Percentiles rank a stretch among this genome's conserved stretches.
These are phyloP conservation scores for Falco biarmicus DNA, from an alignment of 2,797 vertebrate genomes.

Conservation along the genomic window DNA sequence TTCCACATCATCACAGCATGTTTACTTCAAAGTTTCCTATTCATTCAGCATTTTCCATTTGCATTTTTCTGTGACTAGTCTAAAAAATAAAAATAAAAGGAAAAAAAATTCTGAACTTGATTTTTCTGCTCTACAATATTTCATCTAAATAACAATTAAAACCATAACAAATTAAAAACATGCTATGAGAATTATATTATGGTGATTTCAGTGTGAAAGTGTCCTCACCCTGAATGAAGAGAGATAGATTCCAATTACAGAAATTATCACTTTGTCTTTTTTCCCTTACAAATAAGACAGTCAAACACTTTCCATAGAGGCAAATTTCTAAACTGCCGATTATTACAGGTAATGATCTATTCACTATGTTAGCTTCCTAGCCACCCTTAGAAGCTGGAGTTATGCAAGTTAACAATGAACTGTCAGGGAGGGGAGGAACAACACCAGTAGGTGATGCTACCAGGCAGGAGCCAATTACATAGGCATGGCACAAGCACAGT, in stretches of 20 bases:
- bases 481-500: background rate
- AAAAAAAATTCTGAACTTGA: background rate
- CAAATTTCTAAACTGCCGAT: constrained; percentile 60
- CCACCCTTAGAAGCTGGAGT: background rate
- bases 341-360: constrained; percentile 63
- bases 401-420: constrained; percentile 28
- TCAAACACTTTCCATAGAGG: constrained; percentile 23
- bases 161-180: background rate
- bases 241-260: background rate
- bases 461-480: background rate
- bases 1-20: constrained; percentile 28
- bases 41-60: constrained; percentile 8
- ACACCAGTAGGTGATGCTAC: background rate
- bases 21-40: constrained; percentile 55
- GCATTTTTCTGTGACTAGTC: constrained; percentile 13
- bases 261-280: constrained; percentile 22
- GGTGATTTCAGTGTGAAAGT: background rate
- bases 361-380: background rate
- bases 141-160: constrained; percentile 45
- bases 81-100: background rate
- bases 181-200: background rate
- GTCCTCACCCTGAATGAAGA: background rate
- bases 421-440: background rate
- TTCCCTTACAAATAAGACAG: constrained; percentile 11
- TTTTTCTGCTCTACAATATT: background rate